Percentiles rank a stretch among this genome's conserved stretches.
These are phyloP conservation scores for Phainopepla nitens DNA, from an alignment of 2,113 vertebrate species.

Conservation along the genomic window DNA sequence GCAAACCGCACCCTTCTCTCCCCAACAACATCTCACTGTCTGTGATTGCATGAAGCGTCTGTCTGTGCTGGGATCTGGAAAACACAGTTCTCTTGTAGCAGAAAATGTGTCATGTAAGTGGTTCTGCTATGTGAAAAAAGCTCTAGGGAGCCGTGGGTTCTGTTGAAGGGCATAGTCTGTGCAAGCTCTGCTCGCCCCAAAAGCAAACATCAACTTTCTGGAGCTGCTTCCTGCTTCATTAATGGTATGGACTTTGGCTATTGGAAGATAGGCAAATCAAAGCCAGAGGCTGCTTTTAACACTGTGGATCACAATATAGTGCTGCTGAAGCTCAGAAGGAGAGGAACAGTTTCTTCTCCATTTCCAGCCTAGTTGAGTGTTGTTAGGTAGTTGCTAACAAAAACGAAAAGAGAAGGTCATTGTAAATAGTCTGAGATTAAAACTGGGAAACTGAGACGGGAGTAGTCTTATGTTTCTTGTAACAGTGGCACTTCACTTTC, in stretches of 20 bases:
- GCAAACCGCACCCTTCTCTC: neutral
- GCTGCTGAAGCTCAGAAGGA: neutral
- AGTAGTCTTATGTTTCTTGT: neutral
- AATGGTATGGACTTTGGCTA: neutral
- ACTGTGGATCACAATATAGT: neutral
- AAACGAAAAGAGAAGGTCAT: neutral
- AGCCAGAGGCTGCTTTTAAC: neutral
- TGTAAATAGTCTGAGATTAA: neutral
- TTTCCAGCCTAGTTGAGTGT: neutral
- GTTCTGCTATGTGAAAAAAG: neutral
- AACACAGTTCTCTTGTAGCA: neutral
- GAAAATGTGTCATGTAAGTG: neutral
- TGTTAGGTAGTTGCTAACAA: neutral
- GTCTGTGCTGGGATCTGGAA: neutral
- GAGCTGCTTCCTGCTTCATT: neutral
- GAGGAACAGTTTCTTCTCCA: neutral
- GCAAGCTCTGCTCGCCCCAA: neutral
- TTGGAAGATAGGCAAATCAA: neutral
- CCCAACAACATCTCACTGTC: neutral
- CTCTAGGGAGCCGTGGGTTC: neutral
- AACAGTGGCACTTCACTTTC: neutral
- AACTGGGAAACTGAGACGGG: neutral
- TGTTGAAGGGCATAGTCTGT: neutral
- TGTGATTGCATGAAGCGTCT: neutral
- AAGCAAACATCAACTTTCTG: slow-evolving; percentile 24